Percentiles rank a stretch among this genome's conserved stretches.
These are phyloP conservation scores for Drosophila trichaetosa DNA, from an alignment of 2,888 invertebrate genomes.

Conservation along the genomic window DNA sequence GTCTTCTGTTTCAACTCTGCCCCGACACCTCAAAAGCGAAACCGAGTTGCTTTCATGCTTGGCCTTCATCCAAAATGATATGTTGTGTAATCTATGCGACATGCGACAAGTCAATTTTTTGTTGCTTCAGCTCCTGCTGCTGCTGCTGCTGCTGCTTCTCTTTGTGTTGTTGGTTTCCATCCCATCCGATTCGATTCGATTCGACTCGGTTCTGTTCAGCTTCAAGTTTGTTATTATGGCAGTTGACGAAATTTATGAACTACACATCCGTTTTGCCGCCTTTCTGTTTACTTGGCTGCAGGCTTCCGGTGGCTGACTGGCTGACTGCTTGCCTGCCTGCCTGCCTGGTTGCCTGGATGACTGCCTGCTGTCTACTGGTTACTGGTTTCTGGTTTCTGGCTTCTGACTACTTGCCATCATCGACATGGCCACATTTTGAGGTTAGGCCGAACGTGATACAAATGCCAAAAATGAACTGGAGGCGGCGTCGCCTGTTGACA, in stretches of 20 bases:
- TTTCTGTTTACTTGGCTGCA: conserved; percentile 69
- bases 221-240: conserved; percentile 75
- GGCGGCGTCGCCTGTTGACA: conserved; percentile 52
- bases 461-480: conserved; percentile 58
- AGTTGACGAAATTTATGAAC: conserved; percentile 81
- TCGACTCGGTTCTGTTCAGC: conserved; percentile 20
- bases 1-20: conserved; percentile 21
- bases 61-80: conserved; percentile 52
- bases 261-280: conserved; percentile 78
- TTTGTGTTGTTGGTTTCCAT: conserved; percentile 15
- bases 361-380: conserved; percentile 47
- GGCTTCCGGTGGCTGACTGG: conserved; percentile 60
- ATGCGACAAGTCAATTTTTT: conserved; percentile 75
- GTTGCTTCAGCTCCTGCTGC: not conserved
- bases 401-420: conserved; percentile 22
- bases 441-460: conserved; percentile 68
- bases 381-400: conserved; percentile 5
- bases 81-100: conserved; percentile 66
- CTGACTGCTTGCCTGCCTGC: not conserved
- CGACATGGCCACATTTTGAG: conserved; percentile 54
- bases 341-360: not conserved
- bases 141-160: not conserved
- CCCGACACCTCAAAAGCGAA: conserved; percentile 27
- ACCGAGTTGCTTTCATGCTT: conserved; percentile 24
- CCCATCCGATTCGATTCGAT: not conserved